These are phyloP conservation scores for Loxodonta africana DNA, from an alignment of 2,113 vertebrate species.

Conservation along the genomic window DNA sequence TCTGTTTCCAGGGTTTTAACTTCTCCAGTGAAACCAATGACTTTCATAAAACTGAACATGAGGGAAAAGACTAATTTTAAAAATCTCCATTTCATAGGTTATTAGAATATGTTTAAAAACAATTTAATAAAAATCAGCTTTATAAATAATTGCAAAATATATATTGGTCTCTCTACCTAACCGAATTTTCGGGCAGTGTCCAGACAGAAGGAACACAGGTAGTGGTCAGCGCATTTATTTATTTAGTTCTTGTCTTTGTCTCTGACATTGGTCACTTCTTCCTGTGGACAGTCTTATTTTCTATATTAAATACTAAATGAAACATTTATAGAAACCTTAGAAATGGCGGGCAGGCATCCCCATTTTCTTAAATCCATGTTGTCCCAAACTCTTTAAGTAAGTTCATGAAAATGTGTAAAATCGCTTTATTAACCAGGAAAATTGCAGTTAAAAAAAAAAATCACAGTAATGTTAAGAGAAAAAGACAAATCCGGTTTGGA, in stretches of 20 bases:
- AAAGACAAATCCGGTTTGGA: neutral
- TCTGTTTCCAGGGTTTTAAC: slow-evolving; percentile 61
- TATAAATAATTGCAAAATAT: slow-evolving; percentile 18
- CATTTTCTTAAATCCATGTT: slow-evolving; percentile 51
- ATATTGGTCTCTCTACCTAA: neutral
- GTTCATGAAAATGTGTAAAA: slow-evolving; percentile 39
- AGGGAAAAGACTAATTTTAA: slow-evolving; percentile 41
- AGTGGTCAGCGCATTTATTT: neutral
- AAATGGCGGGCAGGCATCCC: neutral
- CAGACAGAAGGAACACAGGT: neutral
- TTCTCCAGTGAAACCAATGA: slow-evolving; percentile 47
- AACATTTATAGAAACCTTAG: neutral
- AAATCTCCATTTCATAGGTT: slow-evolving; percentile 1
- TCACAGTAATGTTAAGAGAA: slow-evolving; percentile 39
- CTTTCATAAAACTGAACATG: slow-evolving; percentile 45
- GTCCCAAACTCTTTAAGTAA: slow-evolving; percentile 22
- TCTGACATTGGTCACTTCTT: neutral
- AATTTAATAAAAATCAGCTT: slow-evolving; percentile 29
- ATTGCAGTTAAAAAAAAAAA: neutral
- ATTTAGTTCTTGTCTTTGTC: neutral
- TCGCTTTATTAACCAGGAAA: slow-evolving; percentile 18
- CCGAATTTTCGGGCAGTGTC: neutral
- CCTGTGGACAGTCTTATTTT: neutral
- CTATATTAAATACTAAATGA: slow-evolving; percentile 36
- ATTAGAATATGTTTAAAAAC: slow-evolving; percentile 50